A percentile compares a stretch with the other conserved stretches of the same genome.
Evolutionary conservation across 92 coral and sea anemone genomes (phyloP).

Genomic region (Ricordea florida): DNA sequence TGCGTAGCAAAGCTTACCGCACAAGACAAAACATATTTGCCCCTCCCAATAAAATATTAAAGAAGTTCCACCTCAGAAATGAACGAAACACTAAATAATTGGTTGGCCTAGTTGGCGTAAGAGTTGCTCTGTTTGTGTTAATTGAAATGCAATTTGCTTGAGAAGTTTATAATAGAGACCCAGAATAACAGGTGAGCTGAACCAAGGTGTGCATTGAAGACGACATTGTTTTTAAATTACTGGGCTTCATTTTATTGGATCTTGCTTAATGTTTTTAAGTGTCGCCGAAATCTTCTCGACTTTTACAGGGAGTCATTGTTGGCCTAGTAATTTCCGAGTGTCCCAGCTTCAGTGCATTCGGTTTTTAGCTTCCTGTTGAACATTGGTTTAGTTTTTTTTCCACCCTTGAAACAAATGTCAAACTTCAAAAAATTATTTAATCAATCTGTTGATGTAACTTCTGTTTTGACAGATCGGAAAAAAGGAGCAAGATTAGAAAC

Average conservation of each 20-base stretch:
- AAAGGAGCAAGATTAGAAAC: not conserved
- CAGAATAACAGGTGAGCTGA: too few relatives aligned
- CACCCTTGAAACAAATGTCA: slow-evolving; percentile 12
- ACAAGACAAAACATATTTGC: not conserved
- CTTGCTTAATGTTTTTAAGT: too few relatives aligned
- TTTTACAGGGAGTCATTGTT: too few relatives aligned
- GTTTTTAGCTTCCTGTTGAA: too few relatives aligned
- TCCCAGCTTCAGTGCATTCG: too few relatives aligned
- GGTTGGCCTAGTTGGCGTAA: not conserved
- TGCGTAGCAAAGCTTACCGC: not conserved
- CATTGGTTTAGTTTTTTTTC: slow-evolving; percentile 14
- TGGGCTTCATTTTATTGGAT: too few relatives aligned
- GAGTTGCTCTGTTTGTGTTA: slow-evolving; percentile 7
- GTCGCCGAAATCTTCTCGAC: too few relatives aligned
- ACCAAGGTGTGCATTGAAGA: too few relatives aligned
- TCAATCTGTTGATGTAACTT: slow-evolving; percentile 5
- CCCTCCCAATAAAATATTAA: not conserved
- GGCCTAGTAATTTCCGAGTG: too few relatives aligned
- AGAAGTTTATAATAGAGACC: not conserved
- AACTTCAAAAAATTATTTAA: slow-evolving; percentile 2
- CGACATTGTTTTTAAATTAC: too few relatives aligned
- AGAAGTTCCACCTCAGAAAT: not conserved
- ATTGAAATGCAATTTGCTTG: slow-evolving; percentile 18
- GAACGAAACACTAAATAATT: slow-evolving; percentile 1
- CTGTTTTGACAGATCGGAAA: slow-evolving; percentile 23